phyloP scores from a whole-genome alignment of 2,113 vertebrate genomes.

The Macquaria australasica region DNA sequence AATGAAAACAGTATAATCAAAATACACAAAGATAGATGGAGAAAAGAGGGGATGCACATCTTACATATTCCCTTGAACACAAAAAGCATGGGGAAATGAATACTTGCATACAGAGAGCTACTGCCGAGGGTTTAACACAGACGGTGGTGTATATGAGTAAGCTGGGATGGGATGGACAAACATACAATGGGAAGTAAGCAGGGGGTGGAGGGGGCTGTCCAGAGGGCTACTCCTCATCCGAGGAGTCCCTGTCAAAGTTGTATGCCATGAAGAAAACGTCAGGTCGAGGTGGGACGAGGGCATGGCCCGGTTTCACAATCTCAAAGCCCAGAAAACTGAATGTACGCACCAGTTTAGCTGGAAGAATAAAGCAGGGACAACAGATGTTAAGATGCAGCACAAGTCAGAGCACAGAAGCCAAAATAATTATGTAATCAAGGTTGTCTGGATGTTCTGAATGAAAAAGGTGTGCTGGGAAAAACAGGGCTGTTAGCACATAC shows the following conservation, averaged over 20 bases:
- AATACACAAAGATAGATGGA: slow-evolving; percentile 55
- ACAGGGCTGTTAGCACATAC: slow-evolving; percentile 64
- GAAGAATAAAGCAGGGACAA: neutral
- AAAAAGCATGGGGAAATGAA: slow-evolving; percentile 45
- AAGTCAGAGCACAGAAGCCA: neutral
- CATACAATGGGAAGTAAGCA: slow-evolving; percentile 25
- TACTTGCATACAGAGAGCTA: slow-evolving; percentile 45
- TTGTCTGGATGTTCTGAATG: neutral
- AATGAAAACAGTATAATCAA: slow-evolving; percentile 51
- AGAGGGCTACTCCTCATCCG: slow-evolving; percentile 90
- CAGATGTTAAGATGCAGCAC: neutral
- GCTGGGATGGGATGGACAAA: slow-evolving; percentile 26
- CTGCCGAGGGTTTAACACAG: slow-evolving; percentile 31
- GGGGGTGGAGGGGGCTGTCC: slow-evolving; percentile 30
- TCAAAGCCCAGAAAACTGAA: slow-evolving; percentile 99
- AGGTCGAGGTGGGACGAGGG: slow-evolving; percentile 97
- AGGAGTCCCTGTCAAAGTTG: slow-evolving; percentile 95
- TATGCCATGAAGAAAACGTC: slow-evolving; percentile 99
- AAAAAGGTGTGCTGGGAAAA: neutral
- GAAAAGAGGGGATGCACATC: slow-evolving; percentile 57
- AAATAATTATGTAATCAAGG: neutral
- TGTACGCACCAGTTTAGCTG: slow-evolving; percentile 89
- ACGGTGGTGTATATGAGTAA: slow-evolving; percentile 9
- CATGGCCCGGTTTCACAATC: slow-evolving; percentile 99
- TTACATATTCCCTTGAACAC: slow-evolving; percentile 70